Percentiles rank a stretch among this genome's conserved stretches.
These are phyloP conservation scores for Parnassius apollo DNA, from an alignment of 2,888 invertebrate species.

Conservation along the genomic window DNA sequence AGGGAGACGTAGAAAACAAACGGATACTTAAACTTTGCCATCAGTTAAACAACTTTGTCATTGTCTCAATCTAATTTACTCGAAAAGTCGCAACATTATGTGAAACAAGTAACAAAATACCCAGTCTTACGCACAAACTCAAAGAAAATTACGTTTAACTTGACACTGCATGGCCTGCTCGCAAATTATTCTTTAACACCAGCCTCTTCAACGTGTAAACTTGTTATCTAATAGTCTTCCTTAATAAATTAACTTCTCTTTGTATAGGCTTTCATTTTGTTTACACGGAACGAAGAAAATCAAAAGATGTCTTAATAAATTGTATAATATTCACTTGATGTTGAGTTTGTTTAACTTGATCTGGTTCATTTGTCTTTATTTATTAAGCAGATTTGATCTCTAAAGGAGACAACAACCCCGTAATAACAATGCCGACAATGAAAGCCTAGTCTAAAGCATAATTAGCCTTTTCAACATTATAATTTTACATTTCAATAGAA, in stretches of 20 bases:
- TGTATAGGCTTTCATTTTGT: slow-evolving; percentile 28
- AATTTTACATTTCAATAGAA: no score
- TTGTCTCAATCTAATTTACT: slow-evolving; percentile 14
- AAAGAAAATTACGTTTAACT: slow-evolving; percentile 39
- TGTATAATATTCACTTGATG: no score
- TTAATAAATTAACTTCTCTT: slow-evolving; percentile 29
- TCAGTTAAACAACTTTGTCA: slow-evolving; percentile 15
- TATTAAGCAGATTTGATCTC: no score
- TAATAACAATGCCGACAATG: no score
- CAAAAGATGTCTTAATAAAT: neutral
- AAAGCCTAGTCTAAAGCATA: no score
- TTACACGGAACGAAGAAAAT: slow-evolving; percentile 13
- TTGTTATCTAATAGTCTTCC: slow-evolving; percentile 38
- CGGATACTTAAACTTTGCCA: slow-evolving; percentile 17
- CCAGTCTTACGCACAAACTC: slow-evolving; percentile 29
- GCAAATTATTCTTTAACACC: slow-evolving; percentile 36
- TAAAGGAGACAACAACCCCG: no score
- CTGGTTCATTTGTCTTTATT: no score
- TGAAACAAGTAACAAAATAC: slow-evolving; percentile 20
- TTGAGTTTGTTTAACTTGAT: no score
- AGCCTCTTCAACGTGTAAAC: slow-evolving; percentile 36
- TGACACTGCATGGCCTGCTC: slow-evolving; percentile 40
- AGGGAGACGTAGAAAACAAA: neutral
- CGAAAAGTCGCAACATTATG: slow-evolving; percentile 13
- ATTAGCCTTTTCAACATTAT: no score